phyloP scores from a whole-genome alignment of 1,140 invertebrate species.

The Drosophila lacertosa region DNA sequence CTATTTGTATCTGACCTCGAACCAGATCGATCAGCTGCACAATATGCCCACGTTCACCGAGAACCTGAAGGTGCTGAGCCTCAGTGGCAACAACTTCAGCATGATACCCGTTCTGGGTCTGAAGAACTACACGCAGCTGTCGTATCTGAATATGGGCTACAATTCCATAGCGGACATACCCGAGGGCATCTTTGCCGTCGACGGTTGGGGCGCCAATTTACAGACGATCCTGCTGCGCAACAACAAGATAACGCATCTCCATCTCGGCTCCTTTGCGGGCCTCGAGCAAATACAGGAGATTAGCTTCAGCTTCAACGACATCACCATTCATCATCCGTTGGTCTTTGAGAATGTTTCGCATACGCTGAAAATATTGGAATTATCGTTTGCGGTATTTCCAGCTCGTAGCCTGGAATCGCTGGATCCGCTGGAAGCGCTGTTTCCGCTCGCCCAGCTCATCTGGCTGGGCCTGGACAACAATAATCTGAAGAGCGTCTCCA shows the following conservation, averaged over 20 bases:
- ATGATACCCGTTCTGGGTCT: conserved; percentile 89
- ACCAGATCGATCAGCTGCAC: conserved; percentile 87
- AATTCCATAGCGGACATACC: conserved; percentile 92
- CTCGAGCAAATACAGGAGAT: conserved; percentile 91
- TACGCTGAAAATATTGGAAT: conserved; percentile 92
- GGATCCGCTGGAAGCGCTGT: conserved; percentile 90
- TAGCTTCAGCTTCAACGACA: conserved; percentile 94
- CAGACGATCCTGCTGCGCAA: conserved; percentile 93
- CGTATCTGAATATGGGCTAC: conserved; percentile 94
- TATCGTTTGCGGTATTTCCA: conserved; percentile 92
- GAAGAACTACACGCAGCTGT: conserved; percentile 87
- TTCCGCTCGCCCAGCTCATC: conserved; percentile 89
- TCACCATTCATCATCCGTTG: conserved; percentile 90
- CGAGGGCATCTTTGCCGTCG: conserved; percentile 88
- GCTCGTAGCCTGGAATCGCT: conserved; percentile 85
- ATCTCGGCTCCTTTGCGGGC: conserved; percentile 89
- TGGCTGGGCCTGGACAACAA: conserved; percentile 96
- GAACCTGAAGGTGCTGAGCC: conserved; percentile 90
- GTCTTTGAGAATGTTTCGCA: conserved; percentile 90
- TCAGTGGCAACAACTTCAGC: conserved; percentile 91
- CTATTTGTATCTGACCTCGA: conserved; percentile 93
- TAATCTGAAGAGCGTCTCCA: conserved; percentile 89
- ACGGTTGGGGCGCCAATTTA: conserved; percentile 91
- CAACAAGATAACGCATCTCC: conserved; percentile 91
- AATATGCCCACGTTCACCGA: conserved; percentile 84